Evolutionary conservation across 2,113 vertebrate species (phyloP).

Genomic region (Syngnathus typhle): DNA sequence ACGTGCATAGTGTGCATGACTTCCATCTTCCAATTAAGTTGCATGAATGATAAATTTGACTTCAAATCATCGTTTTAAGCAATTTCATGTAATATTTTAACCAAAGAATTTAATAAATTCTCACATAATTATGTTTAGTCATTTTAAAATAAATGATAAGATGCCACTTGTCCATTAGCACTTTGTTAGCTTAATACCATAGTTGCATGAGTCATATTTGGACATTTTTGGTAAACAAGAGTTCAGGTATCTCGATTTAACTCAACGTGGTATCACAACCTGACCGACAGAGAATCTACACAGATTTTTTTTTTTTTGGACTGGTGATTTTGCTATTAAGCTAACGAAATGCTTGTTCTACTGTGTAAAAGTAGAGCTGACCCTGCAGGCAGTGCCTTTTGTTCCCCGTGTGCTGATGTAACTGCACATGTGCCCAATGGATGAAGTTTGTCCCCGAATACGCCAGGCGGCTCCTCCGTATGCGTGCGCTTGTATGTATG

Average conservation of each 20-base stretch:
- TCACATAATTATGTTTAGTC: background rate
- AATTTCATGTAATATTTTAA: conserved; percentile 13
- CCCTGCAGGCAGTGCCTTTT: conserved; percentile 72
- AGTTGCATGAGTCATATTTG: background rate
- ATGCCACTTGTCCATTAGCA: conserved; percentile 39
- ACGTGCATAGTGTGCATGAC: conserved; percentile 5
- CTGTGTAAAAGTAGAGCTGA: conserved; percentile 14
- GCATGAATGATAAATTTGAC: conserved; percentile 4
- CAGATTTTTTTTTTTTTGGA: background rate
- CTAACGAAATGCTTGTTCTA: conserved; percentile 16
- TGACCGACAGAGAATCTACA: background rate
- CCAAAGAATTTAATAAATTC: conserved; percentile 9
- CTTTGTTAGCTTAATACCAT: background rate
- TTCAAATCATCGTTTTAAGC: conserved; percentile 5
- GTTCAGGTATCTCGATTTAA: background rate
- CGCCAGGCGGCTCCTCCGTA: conserved; percentile 44
- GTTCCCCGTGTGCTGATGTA: conserved; percentile 47
- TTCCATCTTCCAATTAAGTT: conserved; percentile 7
- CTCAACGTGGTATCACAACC: background rate
- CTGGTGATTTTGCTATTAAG: background rate
- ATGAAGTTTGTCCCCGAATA: conserved; percentile 35
- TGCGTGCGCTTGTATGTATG: conserved; percentile 21
- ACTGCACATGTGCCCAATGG: background rate
- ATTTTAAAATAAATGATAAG: conserved; percentile 15
- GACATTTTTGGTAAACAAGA: background rate